Base-by-base conservation (phyloP, 2,797 vertebrate genomes). In the Salarias fasciatus region DNA sequence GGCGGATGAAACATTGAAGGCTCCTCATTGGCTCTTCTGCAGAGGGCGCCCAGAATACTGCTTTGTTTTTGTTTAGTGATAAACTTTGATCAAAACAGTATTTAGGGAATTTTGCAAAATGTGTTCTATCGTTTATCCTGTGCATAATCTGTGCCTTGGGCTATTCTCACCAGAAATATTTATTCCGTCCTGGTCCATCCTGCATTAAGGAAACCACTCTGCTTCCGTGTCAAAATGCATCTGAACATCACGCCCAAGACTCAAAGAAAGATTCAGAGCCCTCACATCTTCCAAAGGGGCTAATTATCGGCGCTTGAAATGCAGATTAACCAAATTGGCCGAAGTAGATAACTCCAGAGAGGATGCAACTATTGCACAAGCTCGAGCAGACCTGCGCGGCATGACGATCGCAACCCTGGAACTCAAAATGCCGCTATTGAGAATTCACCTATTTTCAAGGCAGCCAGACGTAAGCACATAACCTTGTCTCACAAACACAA, bases 31-130 rank as follows among this genome's bases (percentile, higher is more conserved):
- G 46, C 48, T 65, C 65, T 61, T 80, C 46, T 46, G 66, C 70
- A 56, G 79, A 76, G 60, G 50, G 69, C 43, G 7, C 57, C 43
- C 46, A 37, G 11, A 30, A 38, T 38, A n/a, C 49, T 75, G 75
- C 87, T 88, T 84, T 24, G 83, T 90, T 90, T 77, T 79, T 73
- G 63, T 72, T 62, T 75, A 80, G 42, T 62, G 64, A 86, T 85
- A 86, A 81, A 83, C 73, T 88, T 79, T 83, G 72, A 86, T 88
- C 70, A 87, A 74, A 77, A 48, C 49, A 68, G 59, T 65, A 62
- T 33, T 72, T 67, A 50, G 71, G 75, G 53, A 64, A 72, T 55
- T 65, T 53, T 38, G 38, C 63, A 66, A 85, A 77, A 80, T 74
- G 61, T 53, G 59, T 66, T 40, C 15, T 69, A 65, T 75, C 72